Base-by-base conservation (phyloP, 2,888 invertebrate species). In the Argyresthia albistria region DNA sequence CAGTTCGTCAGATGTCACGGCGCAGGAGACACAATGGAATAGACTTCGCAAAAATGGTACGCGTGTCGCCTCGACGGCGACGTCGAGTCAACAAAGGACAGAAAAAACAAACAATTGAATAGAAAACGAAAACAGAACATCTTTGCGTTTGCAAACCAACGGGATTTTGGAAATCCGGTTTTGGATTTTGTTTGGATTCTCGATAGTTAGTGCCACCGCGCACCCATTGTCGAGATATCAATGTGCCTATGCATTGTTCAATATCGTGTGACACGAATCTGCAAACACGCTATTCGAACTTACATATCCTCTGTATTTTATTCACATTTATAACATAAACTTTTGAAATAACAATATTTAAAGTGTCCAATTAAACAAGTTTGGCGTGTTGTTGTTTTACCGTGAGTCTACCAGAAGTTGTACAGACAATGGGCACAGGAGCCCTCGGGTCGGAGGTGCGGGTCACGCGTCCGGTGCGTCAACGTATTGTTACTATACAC, bases 111-210 rank as follows among this genome's bases (percentile, higher is more conserved):
- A 84, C 84, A 83, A 78, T 81, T 75, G 70, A 79, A 83, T 83
- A 83, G 83, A 86, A 86, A 86, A 81, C 81, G 83, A 87, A 84
- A 86, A 86, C 82, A 77, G 74, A 78, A 76, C 76, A 78, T 82
- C 77, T 81, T 82, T 75, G 45, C 70, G 70, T 75, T 75, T 76
- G 78, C 80, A 70, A 75, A 71, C 60, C 70, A 86, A 86, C 84
- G 83, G 86, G 84, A 86, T 84, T 87, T 86, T 78, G 80, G 77
- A 81, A 83, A 84, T 84, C 87, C 83, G 83, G 86, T 86, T 86
- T n/a, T 77, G 65, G 64, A 67, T 75, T 80, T 76, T 73, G 74
- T 83, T 78, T 74, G 72, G 66, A 70, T 75, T 71, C 66, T 65
- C 61, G 62, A 53, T 45, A 9, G 45, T 14, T 45, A 14, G 45